These are phyloP conservation scores for Stenodera caucasica DNA, from an alignment of 2,888 invertebrate genomes.

Conservation along the genomic window DNA sequence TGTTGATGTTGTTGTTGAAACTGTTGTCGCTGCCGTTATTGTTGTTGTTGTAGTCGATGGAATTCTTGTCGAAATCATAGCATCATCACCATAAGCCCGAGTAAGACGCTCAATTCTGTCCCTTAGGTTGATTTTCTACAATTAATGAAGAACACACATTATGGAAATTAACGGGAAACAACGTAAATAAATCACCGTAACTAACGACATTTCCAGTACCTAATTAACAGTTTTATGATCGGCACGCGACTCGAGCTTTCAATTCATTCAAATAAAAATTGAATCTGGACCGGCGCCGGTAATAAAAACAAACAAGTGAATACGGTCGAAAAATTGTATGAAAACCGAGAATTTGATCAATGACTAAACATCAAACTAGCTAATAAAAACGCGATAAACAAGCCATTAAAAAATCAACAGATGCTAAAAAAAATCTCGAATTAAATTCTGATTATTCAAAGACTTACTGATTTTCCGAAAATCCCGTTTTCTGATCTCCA, in stretches of 20 bases:
- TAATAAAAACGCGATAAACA: neutral
- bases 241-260: neutral
- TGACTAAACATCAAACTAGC: neutral
- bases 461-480: neutral
- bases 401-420: neutral
- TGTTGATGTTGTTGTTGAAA: conserved; percentile 35
- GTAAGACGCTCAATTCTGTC: neutral
- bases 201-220: too few relatives aligned
- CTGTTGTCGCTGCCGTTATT: conserved; percentile 37
- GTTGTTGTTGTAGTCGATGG: conserved; percentile 38
- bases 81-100: conserved; percentile 30
- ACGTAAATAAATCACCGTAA: neutral
- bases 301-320: neutral
- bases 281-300: conserved; percentile 5
- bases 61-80: conserved; percentile 52
- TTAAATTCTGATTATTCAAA: too few relatives aligned
- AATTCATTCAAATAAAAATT: too few relatives aligned
- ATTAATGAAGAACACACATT: neutral
- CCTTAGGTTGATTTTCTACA: neutral
- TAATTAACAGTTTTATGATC: too few relatives aligned
- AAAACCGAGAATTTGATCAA: neutral
- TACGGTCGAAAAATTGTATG: neutral
- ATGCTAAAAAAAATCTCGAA: too few relatives aligned
- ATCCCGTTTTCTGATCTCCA: neutral
- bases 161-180: neutral